A percentile compares a stretch with the other conserved stretches of the same genome.
These are phyloP conservation scores for Pogonomyrmex barbatus DNA, from an alignment of 1,140 invertebrate genomes.

Conservation along the genomic window DNA sequence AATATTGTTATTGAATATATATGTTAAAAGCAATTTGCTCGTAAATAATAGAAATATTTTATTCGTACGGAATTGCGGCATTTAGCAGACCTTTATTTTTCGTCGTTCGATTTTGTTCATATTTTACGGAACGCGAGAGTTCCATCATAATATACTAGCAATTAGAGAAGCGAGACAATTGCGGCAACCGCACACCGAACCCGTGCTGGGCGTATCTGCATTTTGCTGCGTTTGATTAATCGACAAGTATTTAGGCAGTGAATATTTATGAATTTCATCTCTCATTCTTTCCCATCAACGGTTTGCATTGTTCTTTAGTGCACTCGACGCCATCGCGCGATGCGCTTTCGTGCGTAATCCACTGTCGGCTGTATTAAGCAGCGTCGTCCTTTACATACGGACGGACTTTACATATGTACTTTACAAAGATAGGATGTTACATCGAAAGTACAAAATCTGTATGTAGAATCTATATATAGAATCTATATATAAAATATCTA, in stretches of 20 bases:
- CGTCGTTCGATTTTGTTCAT: neutral
- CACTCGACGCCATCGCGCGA: constrained; percentile 15
- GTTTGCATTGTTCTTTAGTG: constrained; percentile 63
- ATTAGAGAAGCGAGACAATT: constrained; percentile 34
- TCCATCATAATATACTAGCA: neutral
- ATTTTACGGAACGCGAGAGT: neutral
- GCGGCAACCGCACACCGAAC: neutral
- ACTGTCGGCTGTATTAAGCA: constrained; percentile 59
- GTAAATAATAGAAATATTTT: neutral
- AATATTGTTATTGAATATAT: neutral
- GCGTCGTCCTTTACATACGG: constrained; percentile 18
- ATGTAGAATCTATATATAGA: neutral
- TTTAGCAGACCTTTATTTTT: neutral
- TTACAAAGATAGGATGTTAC: constrained; percentile 13
- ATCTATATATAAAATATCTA: too few species aligned
- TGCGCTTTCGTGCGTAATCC: constrained; percentile 52
- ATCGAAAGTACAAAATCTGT: neutral
- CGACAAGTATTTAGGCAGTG: constrained; percentile 60
- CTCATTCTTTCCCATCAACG: constrained; percentile 35
- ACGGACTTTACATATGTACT: constrained; percentile 34
- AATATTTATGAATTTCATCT: constrained; percentile 70
- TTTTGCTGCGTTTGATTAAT: constrained; percentile 66
- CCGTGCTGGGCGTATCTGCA: constrained; percentile 4
- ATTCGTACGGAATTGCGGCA: neutral
- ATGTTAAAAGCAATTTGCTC: neutral